These are phyloP conservation scores for Cyclophora albipunctata DNA, from an alignment of 2,888 invertebrate genomes.

Conservation along the genomic window DNA sequence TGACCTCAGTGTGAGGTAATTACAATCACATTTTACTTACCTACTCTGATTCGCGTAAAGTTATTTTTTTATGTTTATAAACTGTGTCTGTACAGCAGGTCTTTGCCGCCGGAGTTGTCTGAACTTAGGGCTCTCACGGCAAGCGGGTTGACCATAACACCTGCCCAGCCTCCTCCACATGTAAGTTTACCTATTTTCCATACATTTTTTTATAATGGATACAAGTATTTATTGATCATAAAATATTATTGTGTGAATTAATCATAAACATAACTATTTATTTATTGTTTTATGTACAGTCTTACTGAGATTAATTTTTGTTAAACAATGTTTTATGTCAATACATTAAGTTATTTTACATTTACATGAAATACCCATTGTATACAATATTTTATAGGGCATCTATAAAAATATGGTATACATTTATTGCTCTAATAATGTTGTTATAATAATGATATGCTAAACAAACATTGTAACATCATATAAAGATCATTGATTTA, in stretches of 20 bases:
- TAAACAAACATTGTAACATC: too few relatives aligned
- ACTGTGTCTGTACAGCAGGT: conserved; percentile 44
- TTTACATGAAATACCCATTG: too few relatives aligned
- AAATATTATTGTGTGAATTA: neutral
- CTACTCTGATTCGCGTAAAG: conserved; percentile 8
- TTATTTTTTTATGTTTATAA: conserved; percentile 1
- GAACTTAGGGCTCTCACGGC: conserved; percentile 77
- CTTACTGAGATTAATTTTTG: too few relatives aligned
- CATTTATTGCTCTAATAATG: too few relatives aligned
- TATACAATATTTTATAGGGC: too few relatives aligned
- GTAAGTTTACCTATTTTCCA: conserved; percentile 36
- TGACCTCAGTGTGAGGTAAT: conserved; percentile 89
- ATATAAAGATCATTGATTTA: too few relatives aligned
- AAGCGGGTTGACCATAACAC: conserved; percentile 78
- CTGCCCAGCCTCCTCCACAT: conserved; percentile 75
- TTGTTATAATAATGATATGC: too few relatives aligned
- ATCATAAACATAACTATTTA: too few relatives aligned
- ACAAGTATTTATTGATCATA: neutral
- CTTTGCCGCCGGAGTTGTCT: conserved; percentile 69
- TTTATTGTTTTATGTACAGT: too few relatives aligned
- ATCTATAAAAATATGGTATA: too few relatives aligned
- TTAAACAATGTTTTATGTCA: too few relatives aligned
- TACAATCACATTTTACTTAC: conserved; percentile 16
- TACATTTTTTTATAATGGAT: neutral
- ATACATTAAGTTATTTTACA: too few relatives aligned